Percentiles rank a stretch among this genome's conserved stretches.
These are phyloP conservation scores for Zaprionus lachaisei DNA, from an alignment of 1,140 invertebrate species.

Conservation along the genomic window DNA sequence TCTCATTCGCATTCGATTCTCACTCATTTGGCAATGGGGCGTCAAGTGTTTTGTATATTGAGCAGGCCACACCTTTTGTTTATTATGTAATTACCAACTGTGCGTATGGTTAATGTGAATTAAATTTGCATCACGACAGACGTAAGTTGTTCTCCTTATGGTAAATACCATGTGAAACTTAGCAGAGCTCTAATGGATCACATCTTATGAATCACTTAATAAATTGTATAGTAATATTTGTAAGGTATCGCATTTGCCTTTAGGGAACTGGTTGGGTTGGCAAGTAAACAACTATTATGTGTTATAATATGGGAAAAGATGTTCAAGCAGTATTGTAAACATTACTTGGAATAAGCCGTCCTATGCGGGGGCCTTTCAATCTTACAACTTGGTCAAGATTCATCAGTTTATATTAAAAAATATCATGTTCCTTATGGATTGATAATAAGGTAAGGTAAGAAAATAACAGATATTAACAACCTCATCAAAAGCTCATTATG, in stretches of 20 bases:
- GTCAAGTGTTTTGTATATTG: slow-evolving; percentile 67
- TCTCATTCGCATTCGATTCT: slow-evolving; percentile 34
- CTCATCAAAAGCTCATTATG: too few species aligned
- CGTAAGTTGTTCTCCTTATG: neutral
- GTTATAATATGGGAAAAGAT: too few species aligned
- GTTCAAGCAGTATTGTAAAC: too few species aligned
- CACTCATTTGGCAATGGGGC: slow-evolving; percentile 14
- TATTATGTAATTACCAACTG: slow-evolving; percentile 69
- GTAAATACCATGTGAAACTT: neutral
- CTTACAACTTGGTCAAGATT: too few species aligned
- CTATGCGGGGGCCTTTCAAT: too few species aligned
- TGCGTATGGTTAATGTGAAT: slow-evolving; percentile 38
- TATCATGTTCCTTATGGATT: too few species aligned
- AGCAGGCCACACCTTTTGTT: slow-evolving; percentile 69
- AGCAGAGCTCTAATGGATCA: neutral
- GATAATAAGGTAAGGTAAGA: too few species aligned
- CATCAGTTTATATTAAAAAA: too few species aligned
- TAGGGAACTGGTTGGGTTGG: neutral
- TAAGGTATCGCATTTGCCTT: neutral
- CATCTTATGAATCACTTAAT: neutral
- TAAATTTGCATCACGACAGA: slow-evolving; percentile 17
- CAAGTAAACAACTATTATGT: neutral
- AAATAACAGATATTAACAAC: too few species aligned
- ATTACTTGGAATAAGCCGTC: too few species aligned
- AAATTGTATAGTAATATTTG: neutral